phyloP scores from a whole-genome alignment of 2,888 invertebrate species.

The Andrena bicolor region DNA sequence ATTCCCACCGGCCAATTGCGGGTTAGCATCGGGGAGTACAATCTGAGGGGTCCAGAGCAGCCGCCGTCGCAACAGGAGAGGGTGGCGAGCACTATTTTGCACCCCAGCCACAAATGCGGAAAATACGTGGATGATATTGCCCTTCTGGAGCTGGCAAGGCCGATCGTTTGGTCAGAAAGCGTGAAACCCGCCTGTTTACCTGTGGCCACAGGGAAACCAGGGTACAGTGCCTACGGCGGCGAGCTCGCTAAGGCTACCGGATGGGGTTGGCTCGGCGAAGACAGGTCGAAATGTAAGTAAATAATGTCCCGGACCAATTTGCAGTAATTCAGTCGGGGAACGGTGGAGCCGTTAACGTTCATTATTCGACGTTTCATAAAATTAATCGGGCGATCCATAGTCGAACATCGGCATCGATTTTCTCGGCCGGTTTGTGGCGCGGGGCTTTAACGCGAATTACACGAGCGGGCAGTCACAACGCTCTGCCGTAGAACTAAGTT shows the following conservation, averaged over 20 bases:
- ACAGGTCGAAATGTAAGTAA: conserved; percentile 88
- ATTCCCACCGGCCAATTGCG: conserved; percentile 89
- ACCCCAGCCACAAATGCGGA: conserved; percentile 91
- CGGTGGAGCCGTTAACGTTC: conserved; percentile 19
- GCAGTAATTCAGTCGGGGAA: conserved; percentile 23
- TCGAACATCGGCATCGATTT: conserved; percentile 8
- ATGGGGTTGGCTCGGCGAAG: conserved; percentile 94
- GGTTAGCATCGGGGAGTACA: conserved; percentile 90
- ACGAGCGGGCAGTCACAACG: neutral
- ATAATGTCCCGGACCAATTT: conserved; percentile 38
- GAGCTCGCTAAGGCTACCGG: conserved; percentile 91
- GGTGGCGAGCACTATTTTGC: conserved; percentile 88
- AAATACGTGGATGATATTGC: conserved; percentile 90
- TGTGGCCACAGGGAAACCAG: conserved; percentile 85
- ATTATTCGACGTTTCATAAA: conserved; percentile 22
- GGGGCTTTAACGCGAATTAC: conserved; percentile 2
- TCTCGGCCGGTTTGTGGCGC: neutral
- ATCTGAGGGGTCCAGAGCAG: conserved; percentile 87
- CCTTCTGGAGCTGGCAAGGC: conserved; percentile 89
- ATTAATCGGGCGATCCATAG: conserved; percentile 38
- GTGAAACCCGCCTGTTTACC: conserved; percentile 93
- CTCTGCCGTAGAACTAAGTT: neutral
- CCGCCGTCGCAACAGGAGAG: conserved; percentile 85
- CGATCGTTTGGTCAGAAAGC: conserved; percentile 89
- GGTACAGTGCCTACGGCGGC: conserved; percentile 86